phyloP scores from a whole-genome alignment of 2,113 vertebrate species.

The Halichoeres trimaculatus region DNA sequence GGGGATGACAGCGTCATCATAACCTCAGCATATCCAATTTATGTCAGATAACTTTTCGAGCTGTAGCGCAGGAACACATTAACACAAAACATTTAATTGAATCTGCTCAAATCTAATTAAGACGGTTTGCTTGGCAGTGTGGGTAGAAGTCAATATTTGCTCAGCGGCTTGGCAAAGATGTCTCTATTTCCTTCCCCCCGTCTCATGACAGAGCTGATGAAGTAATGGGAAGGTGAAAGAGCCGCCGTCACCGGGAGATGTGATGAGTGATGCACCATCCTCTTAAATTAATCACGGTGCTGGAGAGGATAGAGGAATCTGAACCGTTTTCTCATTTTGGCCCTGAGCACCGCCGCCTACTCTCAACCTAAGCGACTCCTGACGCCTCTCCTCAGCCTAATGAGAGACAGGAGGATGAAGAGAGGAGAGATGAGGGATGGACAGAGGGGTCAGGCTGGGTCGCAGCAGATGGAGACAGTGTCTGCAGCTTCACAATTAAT shows the following conservation, averaged over 20 bases:
- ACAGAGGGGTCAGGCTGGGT: constrained; percentile 33
- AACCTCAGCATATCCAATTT: constrained; percentile 44
- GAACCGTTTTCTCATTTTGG: constrained; percentile 39
- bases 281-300: constrained; percentile 39
- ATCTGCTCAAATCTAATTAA: constrained; percentile 55
- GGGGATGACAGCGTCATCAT: constrained; percentile 17
- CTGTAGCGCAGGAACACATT: constrained; percentile 35
- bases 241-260: constrained; percentile 24
- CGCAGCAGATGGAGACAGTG: constrained; percentile 12
- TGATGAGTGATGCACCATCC: constrained; percentile 40
- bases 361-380: constrained; percentile 39
- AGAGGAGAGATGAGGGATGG: background rate
- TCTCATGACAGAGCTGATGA: constrained; percentile 25
- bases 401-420: constrained; percentile 43
- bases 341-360: constrained; percentile 37
- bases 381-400: constrained; percentile 35
- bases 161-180: constrained; percentile 39
- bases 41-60: constrained; percentile 34
- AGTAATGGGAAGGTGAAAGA: constrained; percentile 55
- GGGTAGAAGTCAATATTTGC: constrained; percentile 53
- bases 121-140: constrained; percentile 28
- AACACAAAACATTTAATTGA: constrained; percentile 55
- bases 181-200: constrained; percentile 31
- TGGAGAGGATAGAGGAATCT: constrained; percentile 31
- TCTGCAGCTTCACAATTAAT: constrained; percentile 51